Base-by-base conservation (phyloP, 2,113 vertebrate species). In the Entomyzon cyanotis region DNA sequence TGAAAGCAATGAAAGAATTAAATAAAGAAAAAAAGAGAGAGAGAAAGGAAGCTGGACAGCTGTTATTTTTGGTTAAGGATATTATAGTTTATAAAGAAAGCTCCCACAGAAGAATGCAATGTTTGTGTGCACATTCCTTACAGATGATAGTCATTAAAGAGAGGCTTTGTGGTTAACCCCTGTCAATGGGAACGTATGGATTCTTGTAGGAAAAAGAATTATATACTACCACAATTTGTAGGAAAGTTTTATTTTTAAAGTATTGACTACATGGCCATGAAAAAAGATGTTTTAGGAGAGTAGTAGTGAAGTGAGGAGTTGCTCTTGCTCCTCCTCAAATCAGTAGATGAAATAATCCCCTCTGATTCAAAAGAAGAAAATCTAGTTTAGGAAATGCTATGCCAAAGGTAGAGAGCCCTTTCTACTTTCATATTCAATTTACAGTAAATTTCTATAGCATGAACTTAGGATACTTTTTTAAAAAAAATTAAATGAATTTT, bases 221-320 rank as follows among this genome's bases (percentile, higher is more conserved):
- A 77, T 69, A 71, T 79, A 41, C 78, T 87, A 73, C 86, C 56
- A 58, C 60, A 92, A 4, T 83, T 87, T 86, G 33, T 56, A 93
- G 68, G 63, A 92, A 96, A 96, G 67, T 68, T 95, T 95, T 95
- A 71, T 96, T 97, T 97, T 96, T 89, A 89, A 94, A 76, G 11
- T 60, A 90, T 64, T 84, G 60, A 64, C 64, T 92, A 69, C 33
- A 69, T 16, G 8, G 11, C 83, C 81, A 50, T 84, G 70, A 85
- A 94, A 88, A 74, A 89, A 87, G 2, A 50, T 33, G 14, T 53
- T 47, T 79, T 39, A 84, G 19, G 22, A 84, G 15, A 46, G 35
- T 17, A 84, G 10, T 8, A 88, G 25, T 24, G 55, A 95, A 88
- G 31, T 30, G 12, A 63, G 41, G 17, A 69, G 80, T 83, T 92